Percentiles rank a stretch among this genome's conserved stretches.
phyloP scores from a whole-genome alignment of 2,888 invertebrate genomes.

The Ecdyonurus torrentis region DNA sequence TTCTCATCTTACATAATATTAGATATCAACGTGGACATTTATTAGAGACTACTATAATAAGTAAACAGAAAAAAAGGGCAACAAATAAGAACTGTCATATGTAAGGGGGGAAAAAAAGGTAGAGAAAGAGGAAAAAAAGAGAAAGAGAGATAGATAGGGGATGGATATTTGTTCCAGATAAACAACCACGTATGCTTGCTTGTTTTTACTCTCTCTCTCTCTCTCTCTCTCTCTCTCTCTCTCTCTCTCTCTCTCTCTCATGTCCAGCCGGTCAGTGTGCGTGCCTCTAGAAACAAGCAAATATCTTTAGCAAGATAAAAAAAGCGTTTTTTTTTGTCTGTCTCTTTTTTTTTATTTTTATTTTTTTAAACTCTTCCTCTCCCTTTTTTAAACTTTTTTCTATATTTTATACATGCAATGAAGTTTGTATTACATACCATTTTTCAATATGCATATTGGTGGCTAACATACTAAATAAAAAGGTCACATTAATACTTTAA shows the following conservation, averaged over 20 bases:
- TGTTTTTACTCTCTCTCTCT: background rate
- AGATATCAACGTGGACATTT: background rate
- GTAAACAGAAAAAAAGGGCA: background rate
- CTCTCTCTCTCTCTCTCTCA: too few relatives aligned
- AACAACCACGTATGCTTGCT: background rate
- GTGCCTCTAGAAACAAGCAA: background rate
- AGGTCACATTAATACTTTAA: too few relatives aligned
- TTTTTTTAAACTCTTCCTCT: too few relatives aligned
- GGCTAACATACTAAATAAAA: too few relatives aligned
- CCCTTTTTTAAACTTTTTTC: background rate
- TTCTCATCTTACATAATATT: background rate
- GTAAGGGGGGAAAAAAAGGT: too few relatives aligned
- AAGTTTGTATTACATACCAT: too few relatives aligned
- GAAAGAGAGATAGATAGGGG: background rate
- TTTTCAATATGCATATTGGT: too few relatives aligned
- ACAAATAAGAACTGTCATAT: background rate
- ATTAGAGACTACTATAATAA: background rate
- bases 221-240: background rate
- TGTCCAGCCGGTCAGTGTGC: background rate
- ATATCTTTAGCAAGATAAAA: background rate
- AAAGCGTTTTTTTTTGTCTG: too few relatives aligned
- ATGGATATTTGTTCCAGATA: background rate
- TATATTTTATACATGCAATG: background rate
- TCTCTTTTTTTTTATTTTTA: too few relatives aligned
- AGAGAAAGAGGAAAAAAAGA: background rate